Base-by-base conservation (phyloP, 35 echinoderm and acorn worm species). In the Hemicentrotus pulcherrimus region DNA sequence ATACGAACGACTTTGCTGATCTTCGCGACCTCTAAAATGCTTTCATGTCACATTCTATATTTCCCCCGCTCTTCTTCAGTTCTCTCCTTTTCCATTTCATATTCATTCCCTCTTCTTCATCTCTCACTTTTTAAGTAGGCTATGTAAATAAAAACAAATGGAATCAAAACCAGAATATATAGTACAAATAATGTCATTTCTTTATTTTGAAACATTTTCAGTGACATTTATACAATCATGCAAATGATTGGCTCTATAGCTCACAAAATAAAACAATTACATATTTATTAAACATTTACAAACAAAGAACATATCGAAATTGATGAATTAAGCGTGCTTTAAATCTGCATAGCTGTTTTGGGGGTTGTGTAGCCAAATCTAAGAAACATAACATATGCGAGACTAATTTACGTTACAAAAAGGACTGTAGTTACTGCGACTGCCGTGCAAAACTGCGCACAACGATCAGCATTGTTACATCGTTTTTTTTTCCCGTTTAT, bases 141-240 rank as follows among this genome's bases (percentile, higher is more conserved):
- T 14, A 59, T 59, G 16, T 10, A n/a, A 22, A 78, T n/a, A 28
- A 22, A 28, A 78, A 78, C 24, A 70, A 78, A 78, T 41, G n/a
- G 28, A 78, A 78, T 78, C 10, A 55, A 22, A 78, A 78, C 22
- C 22, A 78, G 24, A 28, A 78, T 78, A n/a, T 78, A 78, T 28
- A 78, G 65, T 78, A 78, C 65, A 78, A 78, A 78, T 78, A 78
- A 78, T 78, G 65, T n/a, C 18, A 78, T 78, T 28, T 78, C 65
- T 78, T 78, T 78, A 78, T 28, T 78, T 78, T n/a, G 65, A 30
- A 78, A 78, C 65, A 78, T 78, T 28, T 14, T 78, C 65, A n/a
- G 19, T 78, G 65, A 78, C 24, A 78, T 22, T 78, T 78, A 22
- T 78, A 78, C 65, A 78, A 78, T 28, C 65, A 78, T 78, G 65